Conservation (phyloP, 2,888 invertebrate species). For the Cristatella mucedo region DNA sequence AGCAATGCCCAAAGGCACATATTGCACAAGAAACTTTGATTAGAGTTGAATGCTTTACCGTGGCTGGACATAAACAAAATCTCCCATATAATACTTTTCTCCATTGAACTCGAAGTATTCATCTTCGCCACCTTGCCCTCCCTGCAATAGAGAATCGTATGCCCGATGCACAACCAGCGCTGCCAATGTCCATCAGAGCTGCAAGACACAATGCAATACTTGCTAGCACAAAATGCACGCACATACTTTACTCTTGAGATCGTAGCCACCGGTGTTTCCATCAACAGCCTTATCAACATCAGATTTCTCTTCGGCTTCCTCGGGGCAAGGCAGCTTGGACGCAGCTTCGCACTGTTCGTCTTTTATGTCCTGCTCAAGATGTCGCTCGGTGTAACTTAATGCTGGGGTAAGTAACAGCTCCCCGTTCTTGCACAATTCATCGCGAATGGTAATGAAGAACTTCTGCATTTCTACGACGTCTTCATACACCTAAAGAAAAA, state of each 20-base stretch:
- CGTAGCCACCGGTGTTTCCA: conserved; percentile 24
- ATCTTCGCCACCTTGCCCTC: neutral
- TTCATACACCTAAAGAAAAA: conserved; percentile 55
- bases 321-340: neutral
- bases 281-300: conserved; percentile 18
- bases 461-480: conserved; percentile 83
- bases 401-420: conserved; percentile 67
- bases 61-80: conserved; percentile 67
- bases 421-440: conserved; percentile 59
- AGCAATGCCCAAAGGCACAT: too few relatives aligned
- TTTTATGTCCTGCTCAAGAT: too few relatives aligned
- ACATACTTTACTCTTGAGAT: too few relatives aligned
- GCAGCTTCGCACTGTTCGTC: conserved; percentile 42
- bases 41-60: too few relatives aligned
- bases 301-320: conserved; percentile 2
- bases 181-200: too few relatives aligned
- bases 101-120: conserved; percentile 48
- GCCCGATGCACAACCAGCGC: too few relatives aligned
- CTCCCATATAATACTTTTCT: conserved; percentile 61
- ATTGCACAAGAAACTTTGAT: too few relatives aligned
- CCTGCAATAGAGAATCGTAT: too few relatives aligned
- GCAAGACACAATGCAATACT: too few relatives aligned
- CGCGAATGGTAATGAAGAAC: conserved; percentile 58
- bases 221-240: too few relatives aligned
- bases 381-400: conserved; percentile 57